phyloP scores from a whole-genome alignment of 2,888 invertebrate genomes.

The Diadegma fenestrale region DNA sequence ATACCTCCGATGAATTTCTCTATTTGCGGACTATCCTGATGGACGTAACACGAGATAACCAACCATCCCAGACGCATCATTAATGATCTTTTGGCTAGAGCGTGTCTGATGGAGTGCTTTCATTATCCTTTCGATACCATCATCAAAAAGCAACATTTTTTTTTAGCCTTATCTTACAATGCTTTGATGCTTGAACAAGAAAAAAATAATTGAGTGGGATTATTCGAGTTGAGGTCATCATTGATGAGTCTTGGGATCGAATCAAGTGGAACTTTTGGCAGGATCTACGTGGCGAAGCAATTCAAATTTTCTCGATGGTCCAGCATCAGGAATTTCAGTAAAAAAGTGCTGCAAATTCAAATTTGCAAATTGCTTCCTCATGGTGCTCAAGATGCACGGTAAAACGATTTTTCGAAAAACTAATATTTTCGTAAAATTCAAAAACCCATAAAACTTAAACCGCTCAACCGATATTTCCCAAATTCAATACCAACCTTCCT shows the following conservation, averaged over 20 bases:
- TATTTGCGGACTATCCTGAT: slow-evolving; percentile 19
- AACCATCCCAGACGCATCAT: slow-evolving; percentile 13
- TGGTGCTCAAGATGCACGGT: no score
- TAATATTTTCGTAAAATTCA: no score
- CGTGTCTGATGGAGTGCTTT: slow-evolving; percentile 53
- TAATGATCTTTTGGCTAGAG: slow-evolving; percentile 52
- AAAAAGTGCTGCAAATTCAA: no score
- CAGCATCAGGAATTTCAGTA: neutral
- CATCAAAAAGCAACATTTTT: neutral
- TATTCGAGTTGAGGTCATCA: slow-evolving; percentile 10
- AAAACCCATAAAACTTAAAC: no score
- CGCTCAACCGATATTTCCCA: no score
- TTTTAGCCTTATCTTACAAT: neutral
- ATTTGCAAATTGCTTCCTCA: no score
- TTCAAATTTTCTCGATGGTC: neutral
- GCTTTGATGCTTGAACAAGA: neutral
- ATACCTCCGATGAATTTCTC: slow-evolving; percentile 8
- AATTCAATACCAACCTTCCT: no score
- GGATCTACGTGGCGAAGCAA: neutral
- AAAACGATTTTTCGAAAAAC: no score
- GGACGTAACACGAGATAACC: slow-evolving; percentile 32
- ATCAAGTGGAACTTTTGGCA: neutral
- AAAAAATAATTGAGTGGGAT: slow-evolving; percentile 13
- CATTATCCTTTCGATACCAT: slow-evolving; percentile 45
- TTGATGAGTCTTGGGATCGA: neutral